These are phyloP conservation scores for Semotilus atromaculatus DNA, from an alignment of 2,797 vertebrate species.

Conservation along the genomic window DNA sequence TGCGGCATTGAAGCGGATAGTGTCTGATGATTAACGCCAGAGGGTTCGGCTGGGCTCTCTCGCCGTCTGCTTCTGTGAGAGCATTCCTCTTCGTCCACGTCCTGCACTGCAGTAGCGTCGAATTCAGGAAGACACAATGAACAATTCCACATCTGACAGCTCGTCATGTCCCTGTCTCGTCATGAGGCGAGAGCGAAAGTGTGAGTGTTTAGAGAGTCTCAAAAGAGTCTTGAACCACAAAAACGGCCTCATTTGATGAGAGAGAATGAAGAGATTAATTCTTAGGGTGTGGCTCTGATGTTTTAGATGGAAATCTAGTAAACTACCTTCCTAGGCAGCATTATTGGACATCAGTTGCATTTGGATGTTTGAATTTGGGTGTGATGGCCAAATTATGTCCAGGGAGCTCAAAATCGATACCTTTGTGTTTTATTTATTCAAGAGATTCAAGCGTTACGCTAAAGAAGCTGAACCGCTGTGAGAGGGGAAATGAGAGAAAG, in stretches of 20 bases:
- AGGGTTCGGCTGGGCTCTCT: conserved; percentile 3
- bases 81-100: conserved; percentile 26
- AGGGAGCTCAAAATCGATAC: not conserved
- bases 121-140: conserved; percentile 11
- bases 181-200: too few relatives aligned
- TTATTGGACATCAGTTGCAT: not conserved
- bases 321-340: not conserved
- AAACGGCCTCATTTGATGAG: not conserved
- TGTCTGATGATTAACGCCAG: conserved; percentile 11
- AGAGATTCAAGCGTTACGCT: not conserved
- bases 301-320: not conserved
- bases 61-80: not conserved
- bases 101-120: not conserved
- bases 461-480: not conserved
- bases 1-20: not conserved
- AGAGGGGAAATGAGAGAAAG: not conserved
- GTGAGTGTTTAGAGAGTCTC: not conserved
- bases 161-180: not conserved
- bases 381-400: not conserved
- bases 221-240: not conserved
- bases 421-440: not conserved
- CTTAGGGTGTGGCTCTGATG: not conserved
- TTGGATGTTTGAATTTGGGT: not conserved
- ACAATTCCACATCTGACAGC: conserved; percentile 5
- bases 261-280: not conserved